Conservation (phyloP, 2,888 invertebrate species). For the Patella ulyssiponensis region DNA sequence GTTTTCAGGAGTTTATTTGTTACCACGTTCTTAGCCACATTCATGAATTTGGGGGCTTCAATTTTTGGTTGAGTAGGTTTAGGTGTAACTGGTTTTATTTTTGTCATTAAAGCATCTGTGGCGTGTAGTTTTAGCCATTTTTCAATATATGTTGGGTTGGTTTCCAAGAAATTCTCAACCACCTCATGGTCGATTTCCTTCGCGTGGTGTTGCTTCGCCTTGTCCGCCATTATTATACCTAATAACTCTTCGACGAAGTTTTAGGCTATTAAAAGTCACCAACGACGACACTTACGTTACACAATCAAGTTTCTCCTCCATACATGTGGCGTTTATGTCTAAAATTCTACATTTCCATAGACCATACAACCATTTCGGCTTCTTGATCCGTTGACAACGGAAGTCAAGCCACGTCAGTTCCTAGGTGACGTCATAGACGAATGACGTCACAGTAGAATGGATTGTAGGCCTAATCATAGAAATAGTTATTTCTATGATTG, state of each 20-base stretch:
- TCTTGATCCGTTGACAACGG: neutral
- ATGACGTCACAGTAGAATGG: neutral
- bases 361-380: neutral
- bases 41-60: slow-evolving; percentile 23
- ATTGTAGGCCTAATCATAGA: no score
- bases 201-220: neutral
- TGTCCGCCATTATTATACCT: neutral
- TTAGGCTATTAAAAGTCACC: no score
- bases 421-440: neutral
- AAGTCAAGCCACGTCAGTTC: neutral
- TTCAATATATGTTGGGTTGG: slow-evolving; percentile 56
- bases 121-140: slow-evolving; percentile 56
- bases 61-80: neutral
- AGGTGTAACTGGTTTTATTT: neutral
- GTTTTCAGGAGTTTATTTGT: slow-evolving; percentile 63
- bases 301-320: neutral
- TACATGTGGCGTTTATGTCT: neutral
- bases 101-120: neutral
- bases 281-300: neutral
- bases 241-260: no score
- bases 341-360: neutral
- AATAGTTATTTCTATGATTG: no score
- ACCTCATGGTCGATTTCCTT: slow-evolving; percentile 31
- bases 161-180: slow-evolving; percentile 50
- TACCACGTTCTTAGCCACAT: slow-evolving; percentile 49